These are phyloP conservation scores for Cettia cetti DNA, from an alignment of 2,113 vertebrate species.

Conservation along the genomic window DNA sequence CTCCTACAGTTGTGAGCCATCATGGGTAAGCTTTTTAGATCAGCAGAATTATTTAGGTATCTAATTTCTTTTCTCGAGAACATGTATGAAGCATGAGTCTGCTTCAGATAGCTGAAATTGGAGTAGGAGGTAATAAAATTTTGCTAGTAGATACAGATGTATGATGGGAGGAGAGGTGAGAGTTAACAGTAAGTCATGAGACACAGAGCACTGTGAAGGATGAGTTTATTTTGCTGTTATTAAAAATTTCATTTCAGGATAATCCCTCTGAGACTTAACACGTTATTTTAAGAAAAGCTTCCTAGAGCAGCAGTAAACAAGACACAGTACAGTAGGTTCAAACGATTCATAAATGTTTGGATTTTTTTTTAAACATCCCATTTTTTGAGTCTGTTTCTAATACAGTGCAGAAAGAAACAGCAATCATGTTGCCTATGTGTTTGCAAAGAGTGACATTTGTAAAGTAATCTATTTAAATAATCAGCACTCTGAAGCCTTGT, in stretches of 20 bases:
- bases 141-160: not conserved
- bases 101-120: not conserved
- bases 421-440: constrained; percentile 8
- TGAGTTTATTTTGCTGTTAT: constrained; percentile 62
- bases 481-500: not conserved
- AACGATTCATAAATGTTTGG: constrained; percentile 26
- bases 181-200: constrained; percentile 29
- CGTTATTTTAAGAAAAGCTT: constrained; percentile 46
- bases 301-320: constrained; percentile 52
- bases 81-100: not conserved
- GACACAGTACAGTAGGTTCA: constrained; percentile 33
- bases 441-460: constrained; percentile 34
- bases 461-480: constrained; percentile 42
- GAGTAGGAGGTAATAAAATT: not conserved
- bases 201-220: constrained; percentile 14
- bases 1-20: not conserved
- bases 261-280: constrained; percentile 51
- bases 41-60: not conserved
- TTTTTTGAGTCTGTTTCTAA: constrained; percentile 44
- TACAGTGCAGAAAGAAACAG: not conserved
- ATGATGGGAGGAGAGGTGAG: not conserved
- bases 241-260: constrained; percentile 56
- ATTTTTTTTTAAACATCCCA: constrained; percentile 1
- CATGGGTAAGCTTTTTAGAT: not conserved
- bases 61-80: not conserved